Evolutionary conservation across 2,113 vertebrate genomes (phyloP), one percentile per base, ranked within the genome.

Genomic region (Chaetura pelagica): DNA sequence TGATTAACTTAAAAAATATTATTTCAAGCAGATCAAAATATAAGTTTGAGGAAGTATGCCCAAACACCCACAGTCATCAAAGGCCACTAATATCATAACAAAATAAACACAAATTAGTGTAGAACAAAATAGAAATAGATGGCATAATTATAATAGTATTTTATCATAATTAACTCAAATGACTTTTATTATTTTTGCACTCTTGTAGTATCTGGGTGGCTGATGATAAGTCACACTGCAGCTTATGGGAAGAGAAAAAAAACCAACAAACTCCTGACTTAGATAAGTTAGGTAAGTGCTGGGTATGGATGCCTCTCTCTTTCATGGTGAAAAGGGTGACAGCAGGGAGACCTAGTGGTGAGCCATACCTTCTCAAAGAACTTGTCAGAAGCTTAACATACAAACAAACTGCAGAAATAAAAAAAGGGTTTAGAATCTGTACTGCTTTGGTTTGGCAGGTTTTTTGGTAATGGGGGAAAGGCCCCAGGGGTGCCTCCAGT

Each of bases 301-400:
- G 48, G 26, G 10, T 72, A 48, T 40, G 34, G 11, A 78, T 67
- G 29, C 16, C 46, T 35, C 24, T 44, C 23, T 66, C 27, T 54
- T 52, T 79, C 55, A 44, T 5, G 21, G 8, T 18, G 22, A 59
- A n/a, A 68, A 34, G 34, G 16, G 20, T 0, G 0, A 30, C 54
- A 49, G 22, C 0, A 0, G 20, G 26, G 29, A 74, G 12, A 80
- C 12, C 3, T 12, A 66, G 10, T 3, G 7, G 30, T 52, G 62
- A 85, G n/a, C 62, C 11, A 58, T 21, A 7, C 22, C 7, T 76
- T n/a, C 52, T 77, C 51, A 67, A 63, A 84, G 14, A 89, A 61
- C 8, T 63, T 49, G 44, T 21, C 67, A 86, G 40, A 59, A 91
- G 19, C 19, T 42, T 35, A 44, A 54, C 9, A 66, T 16, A n/a